Conservation (phyloP, 37 sponge, comb jelly and placozoan genomes). For the Crambe crambe region DNA sequence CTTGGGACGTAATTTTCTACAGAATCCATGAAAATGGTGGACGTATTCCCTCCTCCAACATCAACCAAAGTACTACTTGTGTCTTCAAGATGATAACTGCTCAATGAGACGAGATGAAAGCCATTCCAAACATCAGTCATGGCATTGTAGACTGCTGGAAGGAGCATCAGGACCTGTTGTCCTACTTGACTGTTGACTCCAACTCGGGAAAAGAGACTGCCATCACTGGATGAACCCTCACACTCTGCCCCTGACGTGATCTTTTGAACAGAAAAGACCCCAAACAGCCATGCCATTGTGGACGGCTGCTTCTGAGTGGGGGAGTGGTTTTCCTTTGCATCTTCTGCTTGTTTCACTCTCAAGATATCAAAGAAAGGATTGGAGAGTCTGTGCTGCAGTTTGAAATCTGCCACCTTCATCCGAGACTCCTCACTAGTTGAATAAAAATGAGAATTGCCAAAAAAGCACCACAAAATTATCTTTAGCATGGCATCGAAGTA, state of each 20-base stretch:
- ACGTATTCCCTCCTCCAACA: not conserved
- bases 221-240: not conserved
- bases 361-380: conserved; percentile 20
- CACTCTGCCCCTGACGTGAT: not conserved
- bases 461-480: conserved; percentile 33
- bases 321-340: not conserved
- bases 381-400: conserved; percentile 5
- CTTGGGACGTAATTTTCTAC: not conserved
- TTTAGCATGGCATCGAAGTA: conserved; percentile 19
- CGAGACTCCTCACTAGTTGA: not conserved
- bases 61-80: not conserved
- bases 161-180: conserved; percentile 20
- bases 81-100: not conserved
- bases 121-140: conserved; percentile 46
- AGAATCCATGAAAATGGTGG: not conserved
- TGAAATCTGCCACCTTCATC: not conserved
- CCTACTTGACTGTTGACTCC: conserved; percentile 32
- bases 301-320: conserved; percentile 33
- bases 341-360: not conserved
- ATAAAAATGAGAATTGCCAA: not conserved
- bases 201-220: not conserved
- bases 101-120: not conserved
- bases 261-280: conserved; percentile 37
- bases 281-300: conserved; percentile 53
- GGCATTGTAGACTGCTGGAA: conserved; percentile 41